Percentiles rank a stretch among this genome's conserved stretches.
These are phyloP conservation scores for Pyrrhia umbra DNA, from an alignment of 2,888 invertebrate genomes.

Conservation along the genomic window DNA sequence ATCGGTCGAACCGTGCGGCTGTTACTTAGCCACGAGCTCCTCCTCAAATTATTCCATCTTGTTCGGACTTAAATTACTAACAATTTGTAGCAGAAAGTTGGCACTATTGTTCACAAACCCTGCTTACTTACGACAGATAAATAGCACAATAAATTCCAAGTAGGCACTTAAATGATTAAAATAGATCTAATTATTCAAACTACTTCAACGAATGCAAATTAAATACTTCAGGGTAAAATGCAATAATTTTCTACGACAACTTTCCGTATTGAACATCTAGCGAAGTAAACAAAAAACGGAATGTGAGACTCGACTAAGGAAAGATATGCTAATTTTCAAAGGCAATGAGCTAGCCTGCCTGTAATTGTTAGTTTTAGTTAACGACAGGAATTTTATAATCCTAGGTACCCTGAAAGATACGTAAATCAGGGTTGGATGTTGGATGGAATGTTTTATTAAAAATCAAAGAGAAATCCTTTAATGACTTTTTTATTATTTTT, in stretches of 20 bases:
- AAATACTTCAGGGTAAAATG: slow-evolving; percentile 32
- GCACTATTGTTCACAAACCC: background rate
- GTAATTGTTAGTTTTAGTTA: slow-evolving; percentile 7
- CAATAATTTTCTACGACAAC: slow-evolving; percentile 44
- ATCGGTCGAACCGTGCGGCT: too few relatives aligned
- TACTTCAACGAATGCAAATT: slow-evolving; percentile 43
- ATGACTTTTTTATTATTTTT: too few relatives aligned
- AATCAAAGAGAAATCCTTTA: too few relatives aligned
- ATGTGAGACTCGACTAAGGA: slow-evolving; percentile 20
- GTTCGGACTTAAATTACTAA: background rate
- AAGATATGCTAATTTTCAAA: slow-evolving; percentile 44
- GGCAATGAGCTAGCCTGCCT: slow-evolving; percentile 15
- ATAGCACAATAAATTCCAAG: background rate
- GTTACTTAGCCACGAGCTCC: too few relatives aligned
- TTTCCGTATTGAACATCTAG: slow-evolving; percentile 40
- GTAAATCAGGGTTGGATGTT: too few relatives aligned
- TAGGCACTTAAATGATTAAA: slow-evolving; percentile 5
- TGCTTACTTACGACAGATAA: background rate
- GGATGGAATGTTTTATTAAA: too few relatives aligned
- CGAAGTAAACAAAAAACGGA: slow-evolving; percentile 27
- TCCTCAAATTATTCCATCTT: too few relatives aligned
- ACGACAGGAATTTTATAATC: background rate
- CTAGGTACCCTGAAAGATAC: too few relatives aligned
- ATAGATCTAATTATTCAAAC: slow-evolving; percentile 32
- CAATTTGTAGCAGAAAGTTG: slow-evolving; percentile 25